These are phyloP conservation scores for Sphenodon punctatus DNA, from an alignment of 2,797 vertebrate genomes.

Conservation along the genomic window DNA sequence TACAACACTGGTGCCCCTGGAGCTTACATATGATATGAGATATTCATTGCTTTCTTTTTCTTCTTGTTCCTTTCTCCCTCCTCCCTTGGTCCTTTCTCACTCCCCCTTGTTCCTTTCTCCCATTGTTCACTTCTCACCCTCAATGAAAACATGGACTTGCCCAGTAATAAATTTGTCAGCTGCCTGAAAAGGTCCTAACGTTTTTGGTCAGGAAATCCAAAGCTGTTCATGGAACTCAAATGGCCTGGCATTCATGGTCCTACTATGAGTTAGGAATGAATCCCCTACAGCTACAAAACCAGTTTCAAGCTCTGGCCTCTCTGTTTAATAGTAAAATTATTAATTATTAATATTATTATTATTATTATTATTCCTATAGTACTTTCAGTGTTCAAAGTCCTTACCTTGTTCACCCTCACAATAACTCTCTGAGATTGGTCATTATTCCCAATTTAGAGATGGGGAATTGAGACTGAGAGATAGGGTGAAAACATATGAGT, in stretches of 20 bases:
- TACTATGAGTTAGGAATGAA: not conserved
- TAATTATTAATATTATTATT: too few species aligned
- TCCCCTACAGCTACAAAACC: not conserved
- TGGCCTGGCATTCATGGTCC: accelerated
- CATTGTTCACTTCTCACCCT: not conserved
- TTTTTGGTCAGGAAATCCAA: not conserved
- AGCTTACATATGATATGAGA: not conserved
- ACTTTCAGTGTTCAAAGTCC: too few species aligned
- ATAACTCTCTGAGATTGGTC: too few species aligned
- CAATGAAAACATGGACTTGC: not conserved
- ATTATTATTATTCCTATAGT: too few species aligned
- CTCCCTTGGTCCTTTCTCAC: not conserved
- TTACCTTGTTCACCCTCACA: too few species aligned
- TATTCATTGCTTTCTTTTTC: not conserved
- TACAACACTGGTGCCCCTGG: not conserved
- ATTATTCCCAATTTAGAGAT: too few species aligned
- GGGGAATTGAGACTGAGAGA: too few species aligned
- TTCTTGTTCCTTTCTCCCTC: not conserved
- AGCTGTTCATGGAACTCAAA: not conserved
- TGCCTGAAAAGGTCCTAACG: not conserved
- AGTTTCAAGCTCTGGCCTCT: not conserved
- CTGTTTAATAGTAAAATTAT: not conserved
- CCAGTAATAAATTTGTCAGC: not conserved
- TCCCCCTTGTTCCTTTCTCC: not conserved
- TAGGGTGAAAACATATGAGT: too few species aligned